Conservation (phyloP, 2,888 invertebrate species). For the Drosophila quasianomalipes region DNA sequence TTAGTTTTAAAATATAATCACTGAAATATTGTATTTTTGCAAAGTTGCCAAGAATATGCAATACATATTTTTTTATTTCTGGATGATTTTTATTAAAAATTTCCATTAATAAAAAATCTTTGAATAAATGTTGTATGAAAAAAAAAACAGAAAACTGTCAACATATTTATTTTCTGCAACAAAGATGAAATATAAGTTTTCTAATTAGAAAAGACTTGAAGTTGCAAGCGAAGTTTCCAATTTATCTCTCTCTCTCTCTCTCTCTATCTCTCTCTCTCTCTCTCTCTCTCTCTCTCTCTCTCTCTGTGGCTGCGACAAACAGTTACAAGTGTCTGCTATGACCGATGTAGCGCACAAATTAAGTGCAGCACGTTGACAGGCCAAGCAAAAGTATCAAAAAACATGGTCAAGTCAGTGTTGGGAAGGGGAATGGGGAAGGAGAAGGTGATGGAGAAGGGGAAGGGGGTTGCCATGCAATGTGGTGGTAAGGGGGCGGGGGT, state of each 20-base stretch:
- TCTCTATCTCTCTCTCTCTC: too few species aligned
- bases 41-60: too few species aligned
- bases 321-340: conserved; percentile 19
- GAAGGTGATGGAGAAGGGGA: background rate
- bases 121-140: background rate
- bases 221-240: background rate
- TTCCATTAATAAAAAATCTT: background rate
- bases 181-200: background rate
- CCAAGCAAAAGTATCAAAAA: conserved; percentile 40
- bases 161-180: background rate
- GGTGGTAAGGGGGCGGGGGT: too few species aligned
- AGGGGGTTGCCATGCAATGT: background rate
- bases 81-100: too few species aligned
- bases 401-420: conserved; percentile 16
- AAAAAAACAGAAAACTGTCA: background rate
- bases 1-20: too few species aligned
- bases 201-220: background rate
- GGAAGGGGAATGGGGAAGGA: background rate
- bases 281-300: background rate
- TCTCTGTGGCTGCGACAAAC: background rate
- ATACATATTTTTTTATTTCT: too few species aligned
- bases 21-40: too few species aligned
- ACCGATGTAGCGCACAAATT: conserved; percentile 45
- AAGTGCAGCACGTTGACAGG: conserved; percentile 20
- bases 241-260: background rate